A percentile compares a stretch with the other conserved stretches of the same genome.
Conservation (phyloP, 2,797 vertebrate species). For the Pseudomugil tenellus region DNA sequence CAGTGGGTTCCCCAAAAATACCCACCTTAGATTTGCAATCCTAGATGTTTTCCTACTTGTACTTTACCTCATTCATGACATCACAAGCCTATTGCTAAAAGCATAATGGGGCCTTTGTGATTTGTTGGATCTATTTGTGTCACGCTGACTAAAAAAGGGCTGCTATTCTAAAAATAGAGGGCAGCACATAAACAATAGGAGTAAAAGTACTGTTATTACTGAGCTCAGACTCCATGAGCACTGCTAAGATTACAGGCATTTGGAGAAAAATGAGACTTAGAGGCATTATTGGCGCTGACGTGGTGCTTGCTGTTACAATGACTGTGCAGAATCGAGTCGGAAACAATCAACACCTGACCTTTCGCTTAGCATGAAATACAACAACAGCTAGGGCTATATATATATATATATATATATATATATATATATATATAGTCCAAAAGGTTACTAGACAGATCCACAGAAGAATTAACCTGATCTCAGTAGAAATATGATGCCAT, state of each 20-base stretch:
- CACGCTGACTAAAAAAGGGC: constrained; percentile 62
- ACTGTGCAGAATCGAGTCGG: constrained; percentile 60
- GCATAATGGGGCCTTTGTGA: constrained; percentile 66
- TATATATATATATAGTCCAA: constrained; percentile 27
- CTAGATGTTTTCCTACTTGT: constrained; percentile 51
- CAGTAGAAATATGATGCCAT: constrained; percentile 25
- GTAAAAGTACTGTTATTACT: constrained; percentile 62
- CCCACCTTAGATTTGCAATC: constrained; percentile 28
- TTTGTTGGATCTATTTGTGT: constrained; percentile 61
- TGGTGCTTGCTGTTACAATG: constrained; percentile 69
- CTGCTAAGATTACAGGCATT: constrained; percentile 66
- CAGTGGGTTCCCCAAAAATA: constrained; percentile 49
- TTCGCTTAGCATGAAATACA: constrained; percentile 59
- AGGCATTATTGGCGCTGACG: constrained; percentile 73
- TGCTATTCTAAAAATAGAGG: constrained; percentile 70
- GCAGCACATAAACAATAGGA: constrained; percentile 69
- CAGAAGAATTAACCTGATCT: constrained; percentile 32
- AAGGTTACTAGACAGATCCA: constrained; percentile 5
- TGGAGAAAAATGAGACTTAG: constrained; percentile 47
- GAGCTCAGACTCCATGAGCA: constrained; percentile 42
- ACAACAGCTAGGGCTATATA: constrained; percentile 46
- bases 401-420: no score
- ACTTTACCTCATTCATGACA: constrained; percentile 57
- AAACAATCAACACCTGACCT: constrained; percentile 61
- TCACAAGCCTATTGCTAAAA: constrained; percentile 53